phyloP scores from a whole-genome alignment of 2,113 vertebrate genomes.

The Gambusia affinis region DNA sequence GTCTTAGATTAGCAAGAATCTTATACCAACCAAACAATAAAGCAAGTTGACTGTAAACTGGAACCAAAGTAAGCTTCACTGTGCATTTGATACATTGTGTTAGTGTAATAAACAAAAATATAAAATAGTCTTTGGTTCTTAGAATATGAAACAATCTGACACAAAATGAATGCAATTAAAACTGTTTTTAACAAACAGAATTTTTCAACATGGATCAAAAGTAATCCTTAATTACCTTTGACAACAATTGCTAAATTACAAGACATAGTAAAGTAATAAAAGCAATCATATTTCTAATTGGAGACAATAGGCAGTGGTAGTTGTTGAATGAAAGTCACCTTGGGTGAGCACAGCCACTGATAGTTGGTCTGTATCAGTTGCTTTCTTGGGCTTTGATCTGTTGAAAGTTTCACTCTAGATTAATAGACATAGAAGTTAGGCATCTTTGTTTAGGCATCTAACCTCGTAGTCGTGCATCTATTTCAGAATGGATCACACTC shows the following conservation, averaged over 20 bases:
- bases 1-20: not conserved
- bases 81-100: not conserved
- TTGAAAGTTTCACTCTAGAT: not conserved
- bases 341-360: not conserved
- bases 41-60: not conserved
- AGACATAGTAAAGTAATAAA: too few relatives aligned
- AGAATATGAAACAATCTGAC: not conserved
- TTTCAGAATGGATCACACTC: not conserved
- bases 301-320: not conserved
- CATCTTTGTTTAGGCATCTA: not conserved
- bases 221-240: not conserved
- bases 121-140: not conserved
- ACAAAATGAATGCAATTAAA: not conserved
- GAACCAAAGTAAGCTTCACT: not conserved
- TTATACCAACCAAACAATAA: not conserved
- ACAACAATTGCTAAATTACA: not conserved
- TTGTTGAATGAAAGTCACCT: not conserved
- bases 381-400: too few relatives aligned
- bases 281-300: not conserved
- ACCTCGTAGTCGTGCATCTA: not conserved
- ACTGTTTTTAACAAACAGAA: not conserved
- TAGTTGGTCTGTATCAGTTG: not conserved
- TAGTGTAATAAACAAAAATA: not conserved
- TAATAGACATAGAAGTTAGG: not conserved
- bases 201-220: not conserved